Base-by-base conservation (phyloP, 2,113 vertebrate genomes). In the Neodontobutis hainanensis region DNA sequence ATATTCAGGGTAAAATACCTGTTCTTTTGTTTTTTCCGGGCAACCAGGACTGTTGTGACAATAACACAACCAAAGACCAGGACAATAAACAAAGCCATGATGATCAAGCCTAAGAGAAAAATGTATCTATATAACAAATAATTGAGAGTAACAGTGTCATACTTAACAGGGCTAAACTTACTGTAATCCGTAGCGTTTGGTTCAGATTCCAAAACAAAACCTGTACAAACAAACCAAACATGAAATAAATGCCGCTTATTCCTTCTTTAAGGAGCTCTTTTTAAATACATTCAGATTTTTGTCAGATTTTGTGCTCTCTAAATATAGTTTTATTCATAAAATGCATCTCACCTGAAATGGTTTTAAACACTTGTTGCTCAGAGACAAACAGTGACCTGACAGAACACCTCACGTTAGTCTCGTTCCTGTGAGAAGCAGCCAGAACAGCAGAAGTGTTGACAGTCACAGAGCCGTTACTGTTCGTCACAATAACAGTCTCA, bases 381-480 rank as follows among this genome's bases (percentile, higher is more conserved):
- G 10, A 8, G 11, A 27, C 57, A 40, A 12, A 61, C 11, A 15
- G 12, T 6, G 45, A 34, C 10, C 11, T 4, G 9, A 16, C 57
- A 6, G 19, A 19, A 52, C 71, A 72, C 12, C 46, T 19, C 5
- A 65, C 56, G 19, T 16, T 27, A 8, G 11, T 48, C 5, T 6
- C 10, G 36, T 16, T 16, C 15, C 3, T 10, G 40, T 0, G 12
- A n/a, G 38, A 2, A 19, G 42, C 15, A 15, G 65, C 11, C 51
- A 78, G 51, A 46, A 51, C 43, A 15, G 67, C 83, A 8, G 63
- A 65, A 0, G 27, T 2, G 47, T 38, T 82, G 56, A 79, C 49
- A 0, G 81, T 78, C 38, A 80, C 62, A 1, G 85, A 80, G 4
- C 63, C 61, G 65, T 85, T 67, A 19, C 11, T 5, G 73, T 77